Evolutionary conservation across 2,888 invertebrate genomes (phyloP).

Genomic region (Malthinus flaveolus): DNA sequence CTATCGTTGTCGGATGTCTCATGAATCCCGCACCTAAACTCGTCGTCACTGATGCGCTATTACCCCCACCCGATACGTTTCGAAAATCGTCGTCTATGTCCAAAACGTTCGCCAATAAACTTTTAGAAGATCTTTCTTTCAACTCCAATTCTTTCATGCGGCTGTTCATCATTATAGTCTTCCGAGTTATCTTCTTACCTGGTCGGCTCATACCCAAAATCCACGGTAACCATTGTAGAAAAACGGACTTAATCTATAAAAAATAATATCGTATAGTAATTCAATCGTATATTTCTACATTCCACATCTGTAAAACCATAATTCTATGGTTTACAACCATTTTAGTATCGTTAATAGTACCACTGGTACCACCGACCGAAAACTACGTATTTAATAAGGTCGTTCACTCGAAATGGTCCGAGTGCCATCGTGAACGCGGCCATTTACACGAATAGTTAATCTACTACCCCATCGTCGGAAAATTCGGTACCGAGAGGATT

Average conservation of each 20-base stretch:
- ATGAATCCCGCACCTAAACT: conserved; percentile 60
- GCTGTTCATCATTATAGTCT: conserved; percentile 87
- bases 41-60: conserved; percentile 51
- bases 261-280: too few relatives aligned
- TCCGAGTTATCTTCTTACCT: conserved; percentile 90
- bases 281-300: too few relatives aligned
- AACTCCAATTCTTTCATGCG: conserved; percentile 91
- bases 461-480: too few relatives aligned
- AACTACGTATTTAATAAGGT: too few relatives aligned
- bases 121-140: conserved; percentile 92
- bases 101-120: conserved; percentile 90
- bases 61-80: conserved; percentile 67
- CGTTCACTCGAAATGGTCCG: too few relatives aligned
- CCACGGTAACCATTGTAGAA: conserved; percentile 98
- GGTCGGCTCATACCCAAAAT: conserved; percentile 94
- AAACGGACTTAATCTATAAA: conserved; percentile 85
- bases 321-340: too few relatives aligned
- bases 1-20: conserved; percentile 76
- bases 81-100: conserved; percentile 96
- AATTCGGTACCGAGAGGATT: too few relatives aligned
- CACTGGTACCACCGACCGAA: too few relatives aligned
- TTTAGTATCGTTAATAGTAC: too few relatives aligned
- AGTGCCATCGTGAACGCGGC: too few relatives aligned
- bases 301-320: too few relatives aligned
- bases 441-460: too few relatives aligned